Evolutionary conservation across 2,888 invertebrate genomes (phyloP).

Genomic region (Smittia aterrima): DNA sequence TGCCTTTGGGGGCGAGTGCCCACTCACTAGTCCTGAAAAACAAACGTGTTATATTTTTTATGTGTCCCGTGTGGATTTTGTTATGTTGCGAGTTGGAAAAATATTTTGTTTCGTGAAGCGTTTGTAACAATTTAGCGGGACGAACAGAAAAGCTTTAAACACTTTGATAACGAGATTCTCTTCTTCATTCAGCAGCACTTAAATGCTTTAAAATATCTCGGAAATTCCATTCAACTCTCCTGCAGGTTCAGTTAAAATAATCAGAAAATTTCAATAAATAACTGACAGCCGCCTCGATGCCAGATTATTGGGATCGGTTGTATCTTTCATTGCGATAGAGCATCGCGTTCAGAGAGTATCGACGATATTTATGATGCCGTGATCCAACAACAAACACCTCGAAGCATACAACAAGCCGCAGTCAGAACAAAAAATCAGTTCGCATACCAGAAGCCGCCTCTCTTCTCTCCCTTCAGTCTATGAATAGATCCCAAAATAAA

Average conservation of each 20-base stretch:
- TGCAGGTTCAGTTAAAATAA: not conserved
- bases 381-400: not conserved
- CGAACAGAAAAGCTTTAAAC: no score
- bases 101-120: not conserved
- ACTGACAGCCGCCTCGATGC: not conserved
- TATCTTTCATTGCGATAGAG: constrained; percentile 3
- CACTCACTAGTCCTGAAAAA: not conserved
- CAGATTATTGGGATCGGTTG: not conserved
- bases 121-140: no score
- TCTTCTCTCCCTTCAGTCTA: not conserved
- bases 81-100: not conserved
- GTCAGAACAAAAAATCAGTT: not conserved
- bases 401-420: not conserved
- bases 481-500: not conserved
- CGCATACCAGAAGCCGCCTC: not conserved
- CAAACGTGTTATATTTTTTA: constrained; percentile 6
- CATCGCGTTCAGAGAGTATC: not conserved
- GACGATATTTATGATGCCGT: not conserved
- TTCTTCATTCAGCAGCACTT: no score
- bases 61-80: not conserved
- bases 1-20: not conserved
- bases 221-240: no score
- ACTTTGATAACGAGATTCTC: no score
- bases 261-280: not conserved
- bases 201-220: no score